Conservation (phyloP, 2,888 invertebrate species). For the Eremobia ochroleuca region DNA sequence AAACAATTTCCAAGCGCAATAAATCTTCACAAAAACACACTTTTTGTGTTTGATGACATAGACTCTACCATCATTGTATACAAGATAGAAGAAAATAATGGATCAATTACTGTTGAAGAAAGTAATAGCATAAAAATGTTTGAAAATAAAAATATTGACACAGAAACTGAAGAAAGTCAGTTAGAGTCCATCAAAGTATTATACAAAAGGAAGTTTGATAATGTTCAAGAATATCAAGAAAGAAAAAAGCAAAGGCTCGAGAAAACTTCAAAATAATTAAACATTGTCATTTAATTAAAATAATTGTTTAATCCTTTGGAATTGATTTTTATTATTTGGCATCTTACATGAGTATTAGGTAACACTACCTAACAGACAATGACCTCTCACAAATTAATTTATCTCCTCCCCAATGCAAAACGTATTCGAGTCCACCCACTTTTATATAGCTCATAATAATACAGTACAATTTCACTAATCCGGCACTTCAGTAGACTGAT, state of each 20-base stretch:
- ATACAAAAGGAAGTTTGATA: constrained; percentile 95
- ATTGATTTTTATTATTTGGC: not conserved
- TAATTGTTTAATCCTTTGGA: not conserved
- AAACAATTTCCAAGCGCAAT: constrained; percentile 86
- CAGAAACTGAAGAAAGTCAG: constrained; percentile 65
- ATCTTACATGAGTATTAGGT: not conserved
- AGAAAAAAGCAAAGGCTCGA: constrained; percentile 94
- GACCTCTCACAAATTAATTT: not conserved
- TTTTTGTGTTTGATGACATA: constrained; percentile 82
- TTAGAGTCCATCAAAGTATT: constrained; percentile 89
- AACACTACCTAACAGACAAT: not conserved
- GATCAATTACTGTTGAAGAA: constrained; percentile 69
- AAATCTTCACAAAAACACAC: constrained; percentile 77
- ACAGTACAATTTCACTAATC: too few species aligned
- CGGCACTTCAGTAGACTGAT: too few species aligned
- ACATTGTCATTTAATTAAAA: constrained; percentile 27
- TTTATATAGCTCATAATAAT: too few species aligned
- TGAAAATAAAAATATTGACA: constrained; percentile 64
- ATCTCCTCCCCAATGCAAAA: not conserved
- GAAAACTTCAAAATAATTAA: constrained; percentile 76
- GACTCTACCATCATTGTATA: constrained; percentile 80
- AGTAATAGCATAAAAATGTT: constrained; percentile 76
- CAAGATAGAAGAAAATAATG: constrained; percentile 73
- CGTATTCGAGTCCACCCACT: not conserved
- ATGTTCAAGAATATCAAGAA: constrained; percentile 95